Evolutionary conservation across 2,113 vertebrate species (phyloP), one percentile per base, ranked within the genome.

Genomic region (Bufo gargarizans): DNA sequence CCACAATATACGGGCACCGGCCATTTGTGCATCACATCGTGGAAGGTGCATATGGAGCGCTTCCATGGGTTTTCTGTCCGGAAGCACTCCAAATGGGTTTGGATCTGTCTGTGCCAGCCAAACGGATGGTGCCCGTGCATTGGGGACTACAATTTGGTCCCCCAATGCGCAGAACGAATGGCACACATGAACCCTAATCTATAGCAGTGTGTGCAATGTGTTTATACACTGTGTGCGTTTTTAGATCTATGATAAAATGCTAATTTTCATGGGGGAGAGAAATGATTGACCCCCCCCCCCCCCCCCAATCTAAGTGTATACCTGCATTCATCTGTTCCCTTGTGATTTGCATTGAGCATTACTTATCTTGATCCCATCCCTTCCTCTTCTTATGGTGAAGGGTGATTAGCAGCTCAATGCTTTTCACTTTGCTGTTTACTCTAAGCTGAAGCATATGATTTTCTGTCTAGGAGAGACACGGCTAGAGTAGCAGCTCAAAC

Each of bases 401-500:
- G 85, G 85, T 78, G 74, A 86, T 86, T 86, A 86, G 74, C 58
- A 19, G 74, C 49, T 85, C 69, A 78, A 79, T 53, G 85, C 56
- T 63, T 61, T 77, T 77, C 84, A 77, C 56, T 74, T 86, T 84
- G 67, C 83, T 85, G 69, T 85, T 85, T 85, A 78, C 85, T 67
- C 43, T 86, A 79, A 86, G 85, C 56, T 78, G 58, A 86, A 86
- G 76, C 85, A 67, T 86, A 86, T 78, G 74, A 78, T 77, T 86
- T 86, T 86, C 58, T 78, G 58, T 78, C 74, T 86, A 65, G 85
- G 19, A 78, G 85, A 65, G 59, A 53, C 45, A n/a, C 47, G 50
- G 84, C 84, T 20, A 59, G 20, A 77, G 71, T 63, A 77, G 72
- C 72, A 71, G 67, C 83, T 85, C 20, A 33, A 86, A 86, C 20